Conservation (phyloP, 2,113 vertebrate species). For the Bubo scandiacus region DNA sequence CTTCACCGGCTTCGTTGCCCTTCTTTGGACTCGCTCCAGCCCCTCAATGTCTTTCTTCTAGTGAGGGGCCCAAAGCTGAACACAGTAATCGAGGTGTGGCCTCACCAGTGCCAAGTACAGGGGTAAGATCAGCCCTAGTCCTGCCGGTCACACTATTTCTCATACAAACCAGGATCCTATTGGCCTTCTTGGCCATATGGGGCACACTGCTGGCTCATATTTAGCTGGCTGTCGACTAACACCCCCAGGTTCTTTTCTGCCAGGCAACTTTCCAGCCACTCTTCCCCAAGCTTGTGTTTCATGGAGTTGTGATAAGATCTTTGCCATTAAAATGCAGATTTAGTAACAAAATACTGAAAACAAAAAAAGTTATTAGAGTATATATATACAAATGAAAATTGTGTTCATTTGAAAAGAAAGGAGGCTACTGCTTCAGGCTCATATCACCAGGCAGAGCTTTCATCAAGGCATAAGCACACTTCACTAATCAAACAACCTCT, state of each 20-base stretch:
- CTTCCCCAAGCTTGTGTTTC: background rate
- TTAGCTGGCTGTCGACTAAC: accelerated
- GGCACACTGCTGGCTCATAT: background rate
- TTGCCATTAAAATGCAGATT: background rate
- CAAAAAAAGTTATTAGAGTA: background rate
- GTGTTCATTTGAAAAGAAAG: background rate
- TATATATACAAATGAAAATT: background rate
- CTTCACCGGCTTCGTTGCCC: background rate
- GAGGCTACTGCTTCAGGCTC: background rate
- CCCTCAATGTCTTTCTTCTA: no score
- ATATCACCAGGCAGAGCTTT: background rate
- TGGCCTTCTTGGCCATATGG: background rate
- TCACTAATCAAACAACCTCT: background rate
- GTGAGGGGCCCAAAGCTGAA: background rate
- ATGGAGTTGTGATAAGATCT: background rate
- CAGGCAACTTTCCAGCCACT: background rate
- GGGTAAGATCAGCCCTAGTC: background rate
- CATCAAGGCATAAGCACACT: background rate
- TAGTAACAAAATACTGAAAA: background rate
- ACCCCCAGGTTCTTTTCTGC: background rate
- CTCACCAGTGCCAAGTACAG: background rate
- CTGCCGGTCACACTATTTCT: background rate
- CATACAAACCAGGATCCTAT: background rate
- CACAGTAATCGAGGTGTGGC: background rate
- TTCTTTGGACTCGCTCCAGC: background rate